Conservation (phyloP, 2,888 invertebrate genomes). For the Anthrax anthrax region DNA sequence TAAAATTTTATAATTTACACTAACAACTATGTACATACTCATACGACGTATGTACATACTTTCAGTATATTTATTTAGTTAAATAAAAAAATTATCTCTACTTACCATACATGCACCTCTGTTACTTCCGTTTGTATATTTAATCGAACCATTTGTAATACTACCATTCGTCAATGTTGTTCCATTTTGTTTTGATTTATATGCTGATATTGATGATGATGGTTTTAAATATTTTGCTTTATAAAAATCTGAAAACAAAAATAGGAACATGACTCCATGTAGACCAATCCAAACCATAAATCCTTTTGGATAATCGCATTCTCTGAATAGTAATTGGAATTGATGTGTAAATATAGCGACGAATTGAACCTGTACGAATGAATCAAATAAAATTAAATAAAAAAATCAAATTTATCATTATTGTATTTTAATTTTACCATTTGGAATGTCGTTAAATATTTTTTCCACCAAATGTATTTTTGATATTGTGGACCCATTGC, state of each 20-base stretch:
- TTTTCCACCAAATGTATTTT: constrained; percentile 97
- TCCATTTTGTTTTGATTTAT: constrained; percentile 16
- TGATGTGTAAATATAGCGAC: constrained; percentile 83
- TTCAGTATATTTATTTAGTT: no score
- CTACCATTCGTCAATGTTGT: constrained; percentile 1
- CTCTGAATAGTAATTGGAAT: constrained; percentile 76
- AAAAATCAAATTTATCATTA: background rate
- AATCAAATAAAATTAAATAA: constrained; percentile 7
- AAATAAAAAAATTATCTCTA: no score
- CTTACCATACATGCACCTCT: constrained; percentile 58
- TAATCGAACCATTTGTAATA: constrained; percentile 15
- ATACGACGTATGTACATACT: no score
- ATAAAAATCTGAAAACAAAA: constrained; percentile 92
- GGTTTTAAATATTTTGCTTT: constrained; percentile 55
- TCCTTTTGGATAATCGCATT: constrained; percentile 80
- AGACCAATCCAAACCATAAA: constrained; percentile 91
- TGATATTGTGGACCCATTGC: constrained; percentile 88
- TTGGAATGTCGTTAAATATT: constrained; percentile 86
- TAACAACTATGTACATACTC: no score
- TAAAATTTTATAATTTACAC: no score
- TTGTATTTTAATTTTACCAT: constrained; percentile 47
- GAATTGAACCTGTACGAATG: constrained; percentile 69
- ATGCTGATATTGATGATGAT: background rate
- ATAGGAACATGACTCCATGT: constrained; percentile 86
- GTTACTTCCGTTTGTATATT: constrained; percentile 21